These are phyloP conservation scores for Palythoa grandiflora DNA, from an alignment of 92 coral and sea anemone species.

Conservation along the genomic window DNA sequence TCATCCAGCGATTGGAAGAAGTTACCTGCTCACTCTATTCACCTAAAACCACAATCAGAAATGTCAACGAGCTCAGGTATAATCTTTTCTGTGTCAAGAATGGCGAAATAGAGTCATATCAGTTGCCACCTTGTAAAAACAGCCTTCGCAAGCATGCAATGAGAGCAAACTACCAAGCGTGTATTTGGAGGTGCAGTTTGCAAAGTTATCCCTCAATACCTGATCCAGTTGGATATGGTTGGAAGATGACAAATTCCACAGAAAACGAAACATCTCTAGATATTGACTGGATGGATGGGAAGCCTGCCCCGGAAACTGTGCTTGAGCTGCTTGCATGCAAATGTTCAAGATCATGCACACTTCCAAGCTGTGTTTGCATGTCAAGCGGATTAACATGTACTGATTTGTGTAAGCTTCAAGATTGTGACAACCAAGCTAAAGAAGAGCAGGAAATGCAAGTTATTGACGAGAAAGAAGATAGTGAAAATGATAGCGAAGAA, in stretches of 20 bases:
- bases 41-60: neutral
- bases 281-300: neutral
- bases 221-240: neutral
- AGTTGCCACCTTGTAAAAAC: conserved; percentile 6
- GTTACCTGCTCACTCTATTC: too few relatives aligned
- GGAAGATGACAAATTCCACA: too few relatives aligned
- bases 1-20: too few relatives aligned
- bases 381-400: neutral
- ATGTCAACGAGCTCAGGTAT: neutral
- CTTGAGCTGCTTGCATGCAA: conserved; percentile 14
- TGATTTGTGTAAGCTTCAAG: neutral
- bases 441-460: neutral
- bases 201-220: neutral
- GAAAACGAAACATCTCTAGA: too few relatives aligned
- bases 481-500: neutral
- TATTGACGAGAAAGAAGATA: neutral
- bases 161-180: neutral
- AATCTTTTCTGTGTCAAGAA: conserved; percentile 13
- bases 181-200: neutral
- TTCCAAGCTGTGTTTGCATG: conserved; percentile 12
- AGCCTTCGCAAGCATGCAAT: conserved; percentile 1
- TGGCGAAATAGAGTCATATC: neutral
- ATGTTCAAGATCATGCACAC: conserved; percentile 1
- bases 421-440: conserved; percentile 8
- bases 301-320: conserved; percentile 17